Base-by-base conservation (phyloP, 2,888 invertebrate species). In the Cepaea hortensis region DNA sequence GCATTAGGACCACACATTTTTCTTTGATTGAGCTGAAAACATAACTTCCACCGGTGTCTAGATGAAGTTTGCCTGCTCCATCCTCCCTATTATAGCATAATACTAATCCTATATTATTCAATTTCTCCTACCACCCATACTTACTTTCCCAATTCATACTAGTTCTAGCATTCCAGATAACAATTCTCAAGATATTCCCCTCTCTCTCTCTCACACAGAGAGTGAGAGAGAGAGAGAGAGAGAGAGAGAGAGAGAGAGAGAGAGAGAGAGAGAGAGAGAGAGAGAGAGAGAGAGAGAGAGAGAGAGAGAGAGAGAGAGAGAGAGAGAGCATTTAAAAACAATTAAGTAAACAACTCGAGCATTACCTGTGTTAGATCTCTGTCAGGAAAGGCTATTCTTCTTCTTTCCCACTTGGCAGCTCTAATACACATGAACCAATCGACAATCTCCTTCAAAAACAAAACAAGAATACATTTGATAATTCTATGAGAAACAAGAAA, bases 401-500 rank as follows among this genome's bases (percentile, higher is more conserved):
- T 95, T 35, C 97, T 95, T 92, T 97, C 97, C 81, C 98, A 95
- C 93, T 98, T 98, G 0, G 97, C 97, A 93, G 97, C 97, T 86
- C 98, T 95, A 89, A 97, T 97, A 61, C 97, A 97, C 94, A 96
- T 96, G 94, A 97, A 97, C 98, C 98, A 98, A 94, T 97, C 97
- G 73, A 96, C 97, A 88, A 97, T 97, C 81, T 97, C 96, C 94
- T 95, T 88, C 0, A 90, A 88, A 83, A 81, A 18, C 68, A 20
- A 70, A 18, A 79, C 6, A 55, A 55, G 7, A 55, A 11, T 55
- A 2, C 55, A 55, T 55, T 55, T 55, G 55, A 1, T 55, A 55
- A 55, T 55, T 55, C 55, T 55, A 9, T 6, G 55, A 55, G 55
- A 55, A 11, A 55, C 0, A 3, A 11, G 11, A 11, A 55, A 11